A percentile compares a stretch with the other conserved stretches of the same genome.
Conservation (phyloP, 1,140 invertebrate genomes). For the Drosophila lacteicornis region DNA sequence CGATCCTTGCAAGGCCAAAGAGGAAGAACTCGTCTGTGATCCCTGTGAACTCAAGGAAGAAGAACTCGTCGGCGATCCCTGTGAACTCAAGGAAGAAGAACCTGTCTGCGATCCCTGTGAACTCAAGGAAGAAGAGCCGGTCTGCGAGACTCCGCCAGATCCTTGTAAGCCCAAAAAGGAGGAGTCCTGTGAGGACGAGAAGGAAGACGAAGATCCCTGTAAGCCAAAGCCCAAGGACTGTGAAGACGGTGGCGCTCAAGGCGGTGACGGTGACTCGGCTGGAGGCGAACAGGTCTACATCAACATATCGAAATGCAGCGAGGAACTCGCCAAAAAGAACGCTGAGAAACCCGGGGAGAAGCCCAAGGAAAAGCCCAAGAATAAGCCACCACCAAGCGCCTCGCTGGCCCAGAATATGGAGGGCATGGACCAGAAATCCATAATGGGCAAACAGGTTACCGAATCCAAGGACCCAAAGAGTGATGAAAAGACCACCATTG, state of each 20-base stretch:
- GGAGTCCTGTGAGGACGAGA: not conserved
- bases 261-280: too few relatives aligned
- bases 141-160: not conserved
- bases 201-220: not conserved
- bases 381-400: not conserved
- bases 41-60: not conserved
- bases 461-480: not conserved
- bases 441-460: not conserved
- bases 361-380: slow-evolving; percentile 15
- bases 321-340: not conserved
- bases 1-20: not conserved
- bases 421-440: not conserved
- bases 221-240: not conserved
- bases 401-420: not conserved
- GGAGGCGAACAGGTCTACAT: slow-evolving; percentile 6
- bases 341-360: not conserved
- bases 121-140: not conserved
- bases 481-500: not conserved
- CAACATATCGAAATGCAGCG: slow-evolving; percentile 7
- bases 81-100: not conserved
- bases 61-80: not conserved
- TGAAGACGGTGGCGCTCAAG: not conserved
- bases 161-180: slow-evolving; percentile 6
- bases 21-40: not conserved
- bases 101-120: slow-evolving; percentile 1